Conservation (phyloP, 1,140 invertebrate genomes). For the Metopolophium dirhodum region DNA sequence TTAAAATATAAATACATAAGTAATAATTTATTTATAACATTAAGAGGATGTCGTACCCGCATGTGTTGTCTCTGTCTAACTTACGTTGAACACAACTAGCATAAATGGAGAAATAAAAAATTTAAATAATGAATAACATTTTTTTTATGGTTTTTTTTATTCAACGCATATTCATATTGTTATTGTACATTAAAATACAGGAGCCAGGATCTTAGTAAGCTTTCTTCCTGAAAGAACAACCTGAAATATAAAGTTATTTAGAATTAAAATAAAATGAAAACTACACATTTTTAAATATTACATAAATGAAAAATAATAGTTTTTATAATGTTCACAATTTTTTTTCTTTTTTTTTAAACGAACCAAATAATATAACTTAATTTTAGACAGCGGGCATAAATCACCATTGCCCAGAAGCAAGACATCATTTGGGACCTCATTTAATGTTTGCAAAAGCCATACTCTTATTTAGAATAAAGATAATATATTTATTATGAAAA, state of each 20-base stretch:
- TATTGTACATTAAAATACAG: conserved; percentile 53
- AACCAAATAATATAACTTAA: not conserved
- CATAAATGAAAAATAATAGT: not conserved
- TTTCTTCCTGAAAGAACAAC: conserved; percentile 94
- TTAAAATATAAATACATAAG: too few relatives aligned
- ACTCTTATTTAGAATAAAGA: not conserved
- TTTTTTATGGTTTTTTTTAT: conserved; percentile 56
- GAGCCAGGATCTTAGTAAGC: conserved; percentile 73
- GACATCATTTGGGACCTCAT: not conserved
- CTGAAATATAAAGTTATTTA: conserved; percentile 67
- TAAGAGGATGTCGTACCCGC: too few relatives aligned
- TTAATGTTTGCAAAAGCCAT: not conserved
- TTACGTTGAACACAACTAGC: too few relatives aligned
- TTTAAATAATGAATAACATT: not conserved
- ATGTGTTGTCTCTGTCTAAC: too few relatives aligned
- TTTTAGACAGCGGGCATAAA: not conserved
- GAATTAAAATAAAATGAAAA: not conserved
- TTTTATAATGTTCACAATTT: not conserved
- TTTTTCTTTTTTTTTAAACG: not conserved
- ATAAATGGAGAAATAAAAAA: not conserved
- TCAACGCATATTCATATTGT: conserved; percentile 42
- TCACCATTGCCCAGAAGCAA: not conserved
- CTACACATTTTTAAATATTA: not conserved
- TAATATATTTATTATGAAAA: not conserved
- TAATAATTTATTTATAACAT: too few relatives aligned